Percentiles rank a stretch among this genome's conserved stretches.
Conservation (phyloP, 2,888 invertebrate species). For the Folsomia manolachei region DNA sequence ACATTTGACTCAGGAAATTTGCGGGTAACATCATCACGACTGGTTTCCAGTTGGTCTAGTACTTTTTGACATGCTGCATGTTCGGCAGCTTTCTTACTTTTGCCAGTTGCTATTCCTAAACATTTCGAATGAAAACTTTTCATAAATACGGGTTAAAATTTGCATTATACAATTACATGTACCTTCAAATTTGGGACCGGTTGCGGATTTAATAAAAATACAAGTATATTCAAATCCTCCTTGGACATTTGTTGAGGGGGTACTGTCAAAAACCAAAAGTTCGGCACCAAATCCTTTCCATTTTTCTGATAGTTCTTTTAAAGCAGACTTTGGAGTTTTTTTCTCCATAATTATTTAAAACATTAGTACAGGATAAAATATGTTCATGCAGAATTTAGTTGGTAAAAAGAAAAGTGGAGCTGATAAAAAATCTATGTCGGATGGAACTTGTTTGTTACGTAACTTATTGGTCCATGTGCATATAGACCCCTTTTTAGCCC, state of each 20-base stretch:
- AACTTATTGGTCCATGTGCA: too few relatives aligned
- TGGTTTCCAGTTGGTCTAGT: neutral
- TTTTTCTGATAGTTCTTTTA: neutral
- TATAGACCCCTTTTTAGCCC: too few relatives aligned
- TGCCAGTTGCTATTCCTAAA: neutral
- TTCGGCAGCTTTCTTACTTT: neutral
- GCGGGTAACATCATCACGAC: neutral
- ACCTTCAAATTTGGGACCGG: neutral
- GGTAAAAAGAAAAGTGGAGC: neutral
- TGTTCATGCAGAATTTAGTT: neutral
- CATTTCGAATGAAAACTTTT: neutral
- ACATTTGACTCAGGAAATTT: too few relatives aligned
- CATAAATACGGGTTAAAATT: too few relatives aligned
- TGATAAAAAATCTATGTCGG: neutral
- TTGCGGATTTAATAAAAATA: neutral
- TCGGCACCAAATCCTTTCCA: neutral
- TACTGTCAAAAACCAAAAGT: neutral
- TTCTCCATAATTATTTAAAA: neutral
- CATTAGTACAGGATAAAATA: neutral
- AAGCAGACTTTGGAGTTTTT: neutral
- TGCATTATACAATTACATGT: too few relatives aligned
- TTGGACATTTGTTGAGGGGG: neutral
- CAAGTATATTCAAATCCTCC: neutral
- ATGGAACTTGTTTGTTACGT: too few relatives aligned
- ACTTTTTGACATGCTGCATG: constrained; percentile 4